Evolutionary conservation across 2,797 vertebrate species (phyloP), one percentile per base, ranked within the genome.

Genomic region (Hylomyscus alleni): DNA sequence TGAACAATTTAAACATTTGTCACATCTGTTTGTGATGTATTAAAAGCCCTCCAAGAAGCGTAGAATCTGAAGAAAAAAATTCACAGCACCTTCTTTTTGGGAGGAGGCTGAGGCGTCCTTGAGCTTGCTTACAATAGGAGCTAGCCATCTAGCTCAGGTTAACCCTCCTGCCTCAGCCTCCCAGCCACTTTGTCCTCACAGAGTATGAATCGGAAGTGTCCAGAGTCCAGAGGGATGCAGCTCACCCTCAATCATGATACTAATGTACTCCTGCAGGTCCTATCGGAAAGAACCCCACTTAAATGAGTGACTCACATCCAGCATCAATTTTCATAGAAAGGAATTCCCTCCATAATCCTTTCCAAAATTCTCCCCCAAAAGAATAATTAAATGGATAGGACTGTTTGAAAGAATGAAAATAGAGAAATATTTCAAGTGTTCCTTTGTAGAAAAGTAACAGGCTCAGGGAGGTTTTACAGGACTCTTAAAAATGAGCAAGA

Each of bases 21-120:
- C 87, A 80, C 15, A n/a, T 17, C 31, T 94, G n/a, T 60, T 93
- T 87, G 44, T 47, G 34, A 69, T 69, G 67, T 69, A n/a, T 69
- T n/a, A 17, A n/a, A 69, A 69, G 17, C 34, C 17, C 26, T 94
- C 31, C 19, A 89, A 31, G 34, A 93, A 97, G n/a, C 20, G 83
- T 95, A 89, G 62, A 95, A 69, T 82, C 37, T 91, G 73, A 89
- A 75, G 37, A 40, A 58, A 52, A 89, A 37, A 77, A 50, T 60
- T 83, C n/a, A 75, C 44, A 69, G 26, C 20, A 73, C 76, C n/a
- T 77, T 81, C 34, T 22, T 1, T 26, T 77, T 75, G 82, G 31
- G 77, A 81, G 47, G 94, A 34, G 85, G 24, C 14, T 60, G 31
- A 65, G 65, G n/a, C n/a, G 15, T 60, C 82, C 11, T 22, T 89